Percentiles rank a stretch among this genome's conserved stretches.
These are phyloP conservation scores for Ooceraea biroi DNA, from an alignment of 1,140 invertebrate genomes.

Conservation along the genomic window DNA sequence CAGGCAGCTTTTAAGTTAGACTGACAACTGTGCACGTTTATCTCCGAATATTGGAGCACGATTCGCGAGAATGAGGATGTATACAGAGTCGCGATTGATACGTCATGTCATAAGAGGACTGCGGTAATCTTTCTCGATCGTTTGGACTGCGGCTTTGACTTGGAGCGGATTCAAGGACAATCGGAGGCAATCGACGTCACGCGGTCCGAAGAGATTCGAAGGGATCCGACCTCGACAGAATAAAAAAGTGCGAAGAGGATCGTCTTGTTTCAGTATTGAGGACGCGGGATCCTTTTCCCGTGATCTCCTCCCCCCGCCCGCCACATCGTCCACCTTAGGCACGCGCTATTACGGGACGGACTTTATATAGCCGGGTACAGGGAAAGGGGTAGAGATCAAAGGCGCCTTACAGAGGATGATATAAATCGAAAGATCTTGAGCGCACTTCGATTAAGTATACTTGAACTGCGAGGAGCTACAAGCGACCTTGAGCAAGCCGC, in stretches of 20 bases:
- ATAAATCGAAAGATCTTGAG: constrained; percentile 49
- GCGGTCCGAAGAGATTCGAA: background rate
- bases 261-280: constrained; percentile 23
- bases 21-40: background rate
- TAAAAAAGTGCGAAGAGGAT: background rate
- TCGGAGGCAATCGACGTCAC: background rate
- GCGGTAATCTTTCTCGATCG: background rate
- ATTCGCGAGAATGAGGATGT: background rate
- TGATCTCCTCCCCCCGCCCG: background rate
- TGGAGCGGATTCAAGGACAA: background rate
- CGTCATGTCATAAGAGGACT: background rate
- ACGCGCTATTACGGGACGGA: constrained; percentile 18
- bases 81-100: background rate
- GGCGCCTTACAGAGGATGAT: constrained; percentile 4
- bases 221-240: background rate
- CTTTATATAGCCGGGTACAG: constrained; percentile 41
- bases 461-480: constrained; percentile 28
- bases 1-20: constrained; percentile 21
- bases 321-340: background rate
- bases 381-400: constrained; percentile 50
- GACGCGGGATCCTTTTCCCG: background rate
- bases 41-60: constrained; percentile 14
- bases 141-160: background rate
- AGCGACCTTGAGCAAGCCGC: constrained; percentile 8
- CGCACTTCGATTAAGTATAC: constrained; percentile 36